These are phyloP conservation scores for Drosophila austrosaltans DNA, from an alignment of 2,888 invertebrate genomes.

Conservation along the genomic window DNA sequence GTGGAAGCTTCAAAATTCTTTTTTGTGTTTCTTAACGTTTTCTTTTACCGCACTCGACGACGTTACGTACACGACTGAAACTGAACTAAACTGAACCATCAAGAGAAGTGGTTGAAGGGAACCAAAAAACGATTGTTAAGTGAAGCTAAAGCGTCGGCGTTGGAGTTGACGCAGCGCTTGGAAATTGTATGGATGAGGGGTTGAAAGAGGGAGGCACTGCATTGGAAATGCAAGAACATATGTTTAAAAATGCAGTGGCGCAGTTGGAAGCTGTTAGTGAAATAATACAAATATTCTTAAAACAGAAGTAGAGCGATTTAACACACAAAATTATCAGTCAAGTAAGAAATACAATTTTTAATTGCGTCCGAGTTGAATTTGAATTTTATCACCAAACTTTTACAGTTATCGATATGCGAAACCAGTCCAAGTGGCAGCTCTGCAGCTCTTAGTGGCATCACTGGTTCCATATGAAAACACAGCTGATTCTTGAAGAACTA, in stretches of 20 bases:
- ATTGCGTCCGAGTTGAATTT: neutral
- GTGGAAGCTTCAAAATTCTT: constrained; percentile 9
- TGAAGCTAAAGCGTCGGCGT: constrained; percentile 72
- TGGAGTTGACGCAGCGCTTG: constrained; percentile 76
- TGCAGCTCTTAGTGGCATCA: neutral
- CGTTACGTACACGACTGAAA: constrained; percentile 81
- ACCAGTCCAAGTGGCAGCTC: neutral
- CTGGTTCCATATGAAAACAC: neutral
- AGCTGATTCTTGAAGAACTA: neutral
- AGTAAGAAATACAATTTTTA: neutral
- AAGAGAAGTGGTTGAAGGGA: constrained; percentile 55
- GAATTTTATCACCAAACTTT: neutral
- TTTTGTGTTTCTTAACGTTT: constrained; percentile 12
- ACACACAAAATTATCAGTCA: neutral
- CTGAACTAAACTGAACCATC: constrained; percentile 33
- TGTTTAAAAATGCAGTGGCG: constrained; percentile 41
- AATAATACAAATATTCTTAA: neutral
- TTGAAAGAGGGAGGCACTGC: constrained; percentile 32
- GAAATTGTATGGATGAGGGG: constrained; percentile 52
- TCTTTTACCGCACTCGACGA: constrained; percentile 75
- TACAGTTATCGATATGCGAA: neutral
- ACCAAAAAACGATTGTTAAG: constrained; percentile 40
- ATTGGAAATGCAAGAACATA: constrained; percentile 35
- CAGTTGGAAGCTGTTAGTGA: constrained; percentile 2
- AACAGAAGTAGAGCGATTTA: neutral